Percentiles rank a stretch among this genome's conserved stretches.
Conservation (phyloP, 2,113 vertebrate genomes). For the Aphyosemion australe region DNA sequence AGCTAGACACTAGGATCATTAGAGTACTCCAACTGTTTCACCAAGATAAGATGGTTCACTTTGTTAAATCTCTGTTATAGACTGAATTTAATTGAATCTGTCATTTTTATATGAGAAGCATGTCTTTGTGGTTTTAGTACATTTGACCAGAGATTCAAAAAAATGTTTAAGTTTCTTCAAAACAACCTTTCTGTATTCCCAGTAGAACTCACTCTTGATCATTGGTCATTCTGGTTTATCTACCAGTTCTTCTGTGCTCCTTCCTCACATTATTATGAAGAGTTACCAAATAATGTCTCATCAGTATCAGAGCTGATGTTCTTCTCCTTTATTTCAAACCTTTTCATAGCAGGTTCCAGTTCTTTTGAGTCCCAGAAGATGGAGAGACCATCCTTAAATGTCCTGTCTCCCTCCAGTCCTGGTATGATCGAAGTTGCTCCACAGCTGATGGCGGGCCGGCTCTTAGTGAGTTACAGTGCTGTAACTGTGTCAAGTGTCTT, state of each 20-base stretch:
- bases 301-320: not conserved
- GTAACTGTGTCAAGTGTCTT: not conserved
- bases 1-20: no score
- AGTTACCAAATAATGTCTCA: not conserved
- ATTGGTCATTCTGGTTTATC: constrained; percentile 19
- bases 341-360: constrained; percentile 89
- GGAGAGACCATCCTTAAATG: constrained; percentile 96
- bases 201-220: constrained; percentile 19
- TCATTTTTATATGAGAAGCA: no score
- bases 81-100: no score
- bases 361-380: constrained; percentile 99
- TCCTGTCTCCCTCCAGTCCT: constrained; percentile 95
- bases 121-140: no score
- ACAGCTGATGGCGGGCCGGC: constrained; percentile 92
- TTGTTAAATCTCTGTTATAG: no score
- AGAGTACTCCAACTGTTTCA: no score
- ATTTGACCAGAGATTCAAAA: no score
- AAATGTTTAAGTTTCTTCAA: no score
- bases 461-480: constrained; percentile 85
- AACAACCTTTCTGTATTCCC: no score
- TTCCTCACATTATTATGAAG: not conserved
- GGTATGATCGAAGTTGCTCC: constrained; percentile 91
- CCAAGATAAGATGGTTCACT: no score
- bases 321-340: not conserved
- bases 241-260: no score